Evolutionary conservation across 2,113 vertebrate genomes (phyloP), one percentile per base, ranked within the genome.

Genomic region (Megatriorchis doriae): DNA sequence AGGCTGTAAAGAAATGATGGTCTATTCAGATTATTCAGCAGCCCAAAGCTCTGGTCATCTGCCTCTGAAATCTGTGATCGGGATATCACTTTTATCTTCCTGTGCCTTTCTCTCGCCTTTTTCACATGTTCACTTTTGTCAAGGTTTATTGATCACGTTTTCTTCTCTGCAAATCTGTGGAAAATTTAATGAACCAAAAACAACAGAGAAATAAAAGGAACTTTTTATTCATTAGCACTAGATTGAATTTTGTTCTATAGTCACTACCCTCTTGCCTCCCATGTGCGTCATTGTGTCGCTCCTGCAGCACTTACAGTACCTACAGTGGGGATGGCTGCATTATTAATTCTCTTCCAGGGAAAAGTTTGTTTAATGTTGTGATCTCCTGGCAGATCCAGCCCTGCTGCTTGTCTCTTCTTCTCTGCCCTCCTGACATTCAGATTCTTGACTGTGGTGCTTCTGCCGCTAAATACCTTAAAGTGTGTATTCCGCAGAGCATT

Each of bases 61-160:
- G 98, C 98, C 97, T 98, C 98, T 97, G 95, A 98, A 98, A 99
- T 98, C 98, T 98, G 97, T 96, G 98, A 98, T 98, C 98, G 92
- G 98, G 98, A 97, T 98, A 98, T 98, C 98, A 99, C 99, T 99
- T 99, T 99, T 99, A 99, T 99, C 98, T 99, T 95, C 88, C 83
- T 97, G 97, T 98, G 96, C 97, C 97, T 98, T 98, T 98, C 98
- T 98, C 94, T 97, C 72, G 86, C 94, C 95, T 97, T 98, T 98
- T 98, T 98, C 98, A 98, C 97, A 98, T 96, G 83, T 98, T 98
- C 98, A 98, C 97, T 98, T 98, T 98, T 97, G 98, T 98, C 97
- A 98, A 75, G 97, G 96, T 98, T 98, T 98, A 99, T 99, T 98
- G 98, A 99, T 99, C 98, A 98, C 96, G 94, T 98, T 98, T 98